phyloP scores from a whole-genome alignment of 2,888 invertebrate genomes.

The Girardia tigrina region DNA sequence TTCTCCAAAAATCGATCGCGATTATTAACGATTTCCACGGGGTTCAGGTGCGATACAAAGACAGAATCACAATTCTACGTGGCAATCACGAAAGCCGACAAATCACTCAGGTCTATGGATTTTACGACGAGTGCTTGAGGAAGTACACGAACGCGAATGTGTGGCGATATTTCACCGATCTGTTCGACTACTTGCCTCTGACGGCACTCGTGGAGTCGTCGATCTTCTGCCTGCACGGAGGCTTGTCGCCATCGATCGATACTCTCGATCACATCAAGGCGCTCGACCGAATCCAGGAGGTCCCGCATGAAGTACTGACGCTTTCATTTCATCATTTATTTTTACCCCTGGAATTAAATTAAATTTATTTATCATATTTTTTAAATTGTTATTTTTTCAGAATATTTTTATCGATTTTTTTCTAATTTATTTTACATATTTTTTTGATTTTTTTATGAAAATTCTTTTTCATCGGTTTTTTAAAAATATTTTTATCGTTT shows the following conservation, averaged over 20 bases:
- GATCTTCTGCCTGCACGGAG: slow-evolving; percentile 89
- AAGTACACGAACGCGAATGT: slow-evolving; percentile 99
- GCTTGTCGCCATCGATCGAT: slow-evolving; percentile 92
- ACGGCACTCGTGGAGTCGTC: slow-evolving; percentile 87
- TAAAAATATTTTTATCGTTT: too few relatives aligned
- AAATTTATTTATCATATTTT: too few relatives aligned
- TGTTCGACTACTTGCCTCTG: slow-evolving; percentile 94
- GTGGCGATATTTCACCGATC: slow-evolving; percentile 98
- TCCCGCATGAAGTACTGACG: slow-evolving; percentile 42
- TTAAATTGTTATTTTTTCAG: too few relatives aligned
- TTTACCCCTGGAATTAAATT: too few relatives aligned
- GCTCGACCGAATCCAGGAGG: slow-evolving; percentile 71
- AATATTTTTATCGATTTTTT: too few relatives aligned
- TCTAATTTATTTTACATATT: too few relatives aligned
- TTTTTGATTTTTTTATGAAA: too few relatives aligned
- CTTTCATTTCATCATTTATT: too few relatives aligned
- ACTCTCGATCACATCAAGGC: slow-evolving; percentile 96
- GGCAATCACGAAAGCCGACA: slow-evolving; percentile 98
- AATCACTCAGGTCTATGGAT: slow-evolving; percentile 96
- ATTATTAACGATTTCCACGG: too few relatives aligned
- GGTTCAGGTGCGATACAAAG: slow-evolving; percentile 69
- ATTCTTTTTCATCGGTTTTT: too few relatives aligned
- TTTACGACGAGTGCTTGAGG: slow-evolving; percentile 94
- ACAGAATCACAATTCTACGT: slow-evolving; percentile 95
- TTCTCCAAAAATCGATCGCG: too few relatives aligned